Conservation (phyloP, 1,140 invertebrate genomes). For the Metaphire vulgaris region DNA sequence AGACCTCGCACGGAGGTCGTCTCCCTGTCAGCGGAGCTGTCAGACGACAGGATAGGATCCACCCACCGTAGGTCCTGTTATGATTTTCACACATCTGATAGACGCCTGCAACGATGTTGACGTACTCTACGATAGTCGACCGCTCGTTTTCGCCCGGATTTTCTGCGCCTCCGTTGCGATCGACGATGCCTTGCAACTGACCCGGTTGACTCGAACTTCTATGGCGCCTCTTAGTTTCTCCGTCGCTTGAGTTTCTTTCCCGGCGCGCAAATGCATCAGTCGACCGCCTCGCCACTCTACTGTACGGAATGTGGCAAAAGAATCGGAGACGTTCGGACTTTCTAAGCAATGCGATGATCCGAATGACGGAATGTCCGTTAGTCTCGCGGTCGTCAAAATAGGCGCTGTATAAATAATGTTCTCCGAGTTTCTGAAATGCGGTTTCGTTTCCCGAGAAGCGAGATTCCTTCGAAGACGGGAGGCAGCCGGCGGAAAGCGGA, state of each 20-base stretch:
- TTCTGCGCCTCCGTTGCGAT: background rate
- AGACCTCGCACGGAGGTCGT: constrained; percentile 14
- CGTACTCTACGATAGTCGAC: background rate
- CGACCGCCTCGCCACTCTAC: background rate
- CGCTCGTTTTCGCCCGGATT: background rate
- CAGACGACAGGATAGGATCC: constrained; percentile 41
- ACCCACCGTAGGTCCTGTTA: constrained; percentile 41
- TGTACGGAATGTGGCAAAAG: background rate
- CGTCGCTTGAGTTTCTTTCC: background rate
- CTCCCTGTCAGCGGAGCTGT: background rate
- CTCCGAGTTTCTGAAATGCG: constrained; percentile 11
- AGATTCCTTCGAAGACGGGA: background rate
- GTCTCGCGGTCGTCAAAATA: constrained; percentile 21
- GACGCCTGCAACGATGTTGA: background rate
- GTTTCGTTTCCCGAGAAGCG: background rate
- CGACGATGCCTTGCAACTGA: background rate
- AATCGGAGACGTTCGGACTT: background rate
- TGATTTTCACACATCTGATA: constrained; percentile 50
- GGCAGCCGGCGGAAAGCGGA: background rate
- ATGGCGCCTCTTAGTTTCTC: no score
- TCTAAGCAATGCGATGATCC: constrained; percentile 1
- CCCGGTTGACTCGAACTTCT: background rate
- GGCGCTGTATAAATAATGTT: constrained; percentile 26
- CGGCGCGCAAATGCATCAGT: background rate
- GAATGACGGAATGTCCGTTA: background rate